Evolutionary conservation across 2,888 invertebrate genomes (phyloP).

Genomic region (Melipona beecheii): DNA sequence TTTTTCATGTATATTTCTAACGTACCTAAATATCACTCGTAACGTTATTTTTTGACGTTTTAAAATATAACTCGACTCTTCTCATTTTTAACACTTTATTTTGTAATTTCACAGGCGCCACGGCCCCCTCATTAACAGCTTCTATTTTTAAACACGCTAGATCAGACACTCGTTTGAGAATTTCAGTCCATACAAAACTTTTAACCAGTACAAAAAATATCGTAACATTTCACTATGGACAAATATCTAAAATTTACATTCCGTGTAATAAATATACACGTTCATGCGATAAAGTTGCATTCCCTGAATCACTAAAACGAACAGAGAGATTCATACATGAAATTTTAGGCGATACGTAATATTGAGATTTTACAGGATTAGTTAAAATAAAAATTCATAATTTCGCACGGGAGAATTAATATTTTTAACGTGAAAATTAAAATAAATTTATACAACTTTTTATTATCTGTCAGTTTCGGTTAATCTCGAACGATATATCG

Average conservation of each 20-base stretch:
- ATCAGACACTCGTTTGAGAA: slow-evolving; percentile 31
- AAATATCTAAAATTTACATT: too few relatives aligned
- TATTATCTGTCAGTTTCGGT: slow-evolving; percentile 41
- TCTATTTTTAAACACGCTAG: slow-evolving; percentile 34
- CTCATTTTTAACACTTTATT: slow-evolving; percentile 18
- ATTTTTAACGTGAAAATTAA: neutral
- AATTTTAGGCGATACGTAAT: neutral
- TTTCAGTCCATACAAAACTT: neutral
- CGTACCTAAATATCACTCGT: too few relatives aligned
- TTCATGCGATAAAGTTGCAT: too few relatives aligned
- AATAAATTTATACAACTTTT: slow-evolving; percentile 13
- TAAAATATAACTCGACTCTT: slow-evolving; percentile 8
- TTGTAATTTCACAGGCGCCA: slow-evolving; percentile 23
- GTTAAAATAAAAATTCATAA: neutral
- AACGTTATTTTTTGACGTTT: too few relatives aligned
- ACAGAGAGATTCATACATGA: neutral
- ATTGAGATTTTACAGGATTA: too few relatives aligned
- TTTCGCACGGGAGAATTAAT: neutral
- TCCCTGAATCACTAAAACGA: neutral
- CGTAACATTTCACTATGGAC: too few relatives aligned
- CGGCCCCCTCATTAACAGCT: slow-evolving; percentile 24
- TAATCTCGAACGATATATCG: slow-evolving; percentile 55
- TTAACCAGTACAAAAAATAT: too few relatives aligned
- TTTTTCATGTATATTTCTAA: too few relatives aligned
- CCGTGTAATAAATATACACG: too few relatives aligned